These are phyloP conservation scores for Trichosurus vulpecula DNA, from an alignment of 2,797 vertebrate genomes.

Conservation along the genomic window DNA sequence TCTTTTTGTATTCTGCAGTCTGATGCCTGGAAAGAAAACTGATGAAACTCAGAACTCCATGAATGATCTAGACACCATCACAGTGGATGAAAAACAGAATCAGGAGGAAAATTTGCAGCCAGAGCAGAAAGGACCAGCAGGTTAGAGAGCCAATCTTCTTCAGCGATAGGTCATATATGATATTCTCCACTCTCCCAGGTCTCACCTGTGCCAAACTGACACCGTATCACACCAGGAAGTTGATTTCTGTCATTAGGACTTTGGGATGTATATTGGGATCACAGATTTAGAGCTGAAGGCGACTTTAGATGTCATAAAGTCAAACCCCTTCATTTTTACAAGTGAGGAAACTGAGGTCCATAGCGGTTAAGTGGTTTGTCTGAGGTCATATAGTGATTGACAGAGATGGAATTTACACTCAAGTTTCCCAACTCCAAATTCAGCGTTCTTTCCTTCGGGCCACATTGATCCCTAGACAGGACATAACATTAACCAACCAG, in stretches of 20 bases:
- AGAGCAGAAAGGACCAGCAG: rapidly evolving
- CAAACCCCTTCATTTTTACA: background rate
- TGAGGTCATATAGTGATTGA: background rate
- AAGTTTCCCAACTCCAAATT: background rate
- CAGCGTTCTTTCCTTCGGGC: background rate
- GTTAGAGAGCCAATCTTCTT: background rate
- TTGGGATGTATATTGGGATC: background rate
- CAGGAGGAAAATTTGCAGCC: background rate
- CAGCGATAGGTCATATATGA: rapidly evolving
- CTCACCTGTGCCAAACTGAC: background rate
- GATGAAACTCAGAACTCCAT: constrained; percentile 80
- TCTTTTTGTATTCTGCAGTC: constrained; percentile 70
- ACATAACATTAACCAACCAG: background rate
- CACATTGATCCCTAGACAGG: background rate
- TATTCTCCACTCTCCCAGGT: rapidly evolving
- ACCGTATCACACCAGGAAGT: background rate
- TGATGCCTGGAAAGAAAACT: constrained; percentile 78
- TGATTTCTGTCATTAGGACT: background rate
- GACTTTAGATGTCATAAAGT: background rate
- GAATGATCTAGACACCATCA: constrained; percentile 52
- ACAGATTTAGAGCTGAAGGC: background rate
- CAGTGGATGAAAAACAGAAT: background rate
- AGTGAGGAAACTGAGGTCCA: background rate
- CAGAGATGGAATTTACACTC: background rate
- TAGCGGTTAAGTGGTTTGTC: background rate